phyloP scores from a whole-genome alignment of 2,888 invertebrate species.

The Pecten maximus region DNA sequence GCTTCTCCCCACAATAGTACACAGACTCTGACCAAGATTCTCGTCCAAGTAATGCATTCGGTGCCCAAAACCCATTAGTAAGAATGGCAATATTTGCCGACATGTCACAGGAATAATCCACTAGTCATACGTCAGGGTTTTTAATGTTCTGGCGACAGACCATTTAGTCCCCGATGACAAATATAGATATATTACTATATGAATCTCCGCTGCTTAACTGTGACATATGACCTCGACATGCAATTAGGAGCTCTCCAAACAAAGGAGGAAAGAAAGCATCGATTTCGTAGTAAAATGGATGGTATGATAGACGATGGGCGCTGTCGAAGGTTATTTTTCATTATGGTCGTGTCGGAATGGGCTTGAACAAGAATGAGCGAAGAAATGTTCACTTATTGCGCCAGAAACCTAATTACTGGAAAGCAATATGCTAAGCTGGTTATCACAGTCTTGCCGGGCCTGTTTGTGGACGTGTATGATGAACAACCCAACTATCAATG shows the following conservation, averaged over 20 bases:
- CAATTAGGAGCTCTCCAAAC: constrained; percentile 33
- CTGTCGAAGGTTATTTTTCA: constrained; percentile 30
- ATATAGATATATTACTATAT: constrained; percentile 23
- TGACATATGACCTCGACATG: constrained; percentile 35
- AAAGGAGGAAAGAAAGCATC: constrained; percentile 14
- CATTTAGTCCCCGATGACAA: constrained; percentile 16
- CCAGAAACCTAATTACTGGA: not conserved
- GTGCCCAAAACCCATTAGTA: not conserved
- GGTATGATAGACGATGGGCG: constrained; percentile 27
- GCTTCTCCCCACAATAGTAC: not conserved
- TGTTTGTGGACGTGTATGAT: not conserved
- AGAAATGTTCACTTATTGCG: constrained; percentile 1
- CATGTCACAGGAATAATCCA: not conserved
- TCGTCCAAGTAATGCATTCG: not conserved
- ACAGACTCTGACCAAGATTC: not conserved
- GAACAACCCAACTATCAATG: not conserved
- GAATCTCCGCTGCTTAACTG: constrained; percentile 24
- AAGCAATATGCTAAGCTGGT: constrained; percentile 2
- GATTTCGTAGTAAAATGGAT: constrained; percentile 29
- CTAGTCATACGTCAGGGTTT: not conserved
- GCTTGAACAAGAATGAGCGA: not conserved
- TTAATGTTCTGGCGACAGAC: constrained; percentile 11
- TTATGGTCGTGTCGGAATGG: not conserved
- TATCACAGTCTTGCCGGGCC: not conserved
- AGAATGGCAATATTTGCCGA: constrained; percentile 11